Conservation (phyloP, 2,888 invertebrate species). For the Nomada flava region DNA sequence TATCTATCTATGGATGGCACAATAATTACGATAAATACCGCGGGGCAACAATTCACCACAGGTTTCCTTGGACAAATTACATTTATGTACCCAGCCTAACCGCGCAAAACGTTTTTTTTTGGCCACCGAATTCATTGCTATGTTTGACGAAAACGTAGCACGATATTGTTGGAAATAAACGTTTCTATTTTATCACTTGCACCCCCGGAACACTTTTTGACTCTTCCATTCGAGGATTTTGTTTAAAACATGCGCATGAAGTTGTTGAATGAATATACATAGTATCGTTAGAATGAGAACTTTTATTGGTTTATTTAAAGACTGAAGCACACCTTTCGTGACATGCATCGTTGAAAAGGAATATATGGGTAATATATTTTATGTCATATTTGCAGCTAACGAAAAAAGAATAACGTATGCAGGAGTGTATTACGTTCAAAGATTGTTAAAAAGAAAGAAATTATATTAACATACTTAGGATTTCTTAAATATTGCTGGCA, state of each 20-base stretch:
- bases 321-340: not conserved
- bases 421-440: not conserved
- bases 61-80: too few relatives aligned
- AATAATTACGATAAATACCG: too few relatives aligned
- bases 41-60: too few relatives aligned
- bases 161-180: not conserved
- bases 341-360: not conserved
- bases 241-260: not conserved
- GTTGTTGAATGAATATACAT: not conserved
- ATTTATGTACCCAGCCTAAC: too few relatives aligned
- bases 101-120: too few relatives aligned
- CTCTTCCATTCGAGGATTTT: constrained; percentile 12
- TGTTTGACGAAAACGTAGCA: too few relatives aligned
- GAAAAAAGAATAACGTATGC: not conserved
- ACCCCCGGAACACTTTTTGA: constrained; percentile 3
- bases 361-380: not conserved
- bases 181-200: constrained; percentile 49
- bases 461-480: not conserved
- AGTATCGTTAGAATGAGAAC: not conserved
- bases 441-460: not conserved
- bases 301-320: not conserved
- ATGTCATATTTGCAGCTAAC: not conserved
- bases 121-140: too few relatives aligned
- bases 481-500: too few relatives aligned
- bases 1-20: too few relatives aligned